These are phyloP conservation scores for Melanotaenia boesemani DNA, from an alignment of 2,797 vertebrate species.

Conservation along the genomic window DNA sequence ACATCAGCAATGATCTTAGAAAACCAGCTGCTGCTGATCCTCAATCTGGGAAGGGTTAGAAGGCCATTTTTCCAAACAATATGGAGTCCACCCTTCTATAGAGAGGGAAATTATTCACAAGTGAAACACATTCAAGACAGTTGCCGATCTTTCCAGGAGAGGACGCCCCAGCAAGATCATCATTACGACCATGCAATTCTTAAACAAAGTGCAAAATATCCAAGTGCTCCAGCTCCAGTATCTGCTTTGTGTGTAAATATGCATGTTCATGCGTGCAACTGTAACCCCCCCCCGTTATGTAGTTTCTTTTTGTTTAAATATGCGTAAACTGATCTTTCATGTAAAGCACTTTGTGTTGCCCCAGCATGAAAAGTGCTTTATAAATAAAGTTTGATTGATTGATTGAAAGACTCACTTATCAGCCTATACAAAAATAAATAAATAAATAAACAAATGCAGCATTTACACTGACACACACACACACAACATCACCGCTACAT, in stretches of 20 bases:
- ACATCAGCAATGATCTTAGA: too few species aligned
- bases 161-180: background rate
- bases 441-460: background rate
- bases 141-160: background rate
- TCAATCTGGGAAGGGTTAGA: background rate
- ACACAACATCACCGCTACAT: conserved; percentile 32
- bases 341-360: too few species aligned
- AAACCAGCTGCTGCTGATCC: too few species aligned
- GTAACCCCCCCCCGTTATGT: too few species aligned
- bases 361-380: too few species aligned
- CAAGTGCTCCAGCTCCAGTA: too few species aligned
- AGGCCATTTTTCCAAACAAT: background rate
- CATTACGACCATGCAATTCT: background rate
- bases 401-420: background rate
- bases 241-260: too few species aligned
- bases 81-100: background rate
- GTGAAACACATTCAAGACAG: background rate
- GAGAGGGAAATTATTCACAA: background rate
- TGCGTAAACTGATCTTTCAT: too few species aligned
- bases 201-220: too few species aligned
- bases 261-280: too few species aligned
- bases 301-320: too few species aligned
- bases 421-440: conserved; percentile 5
- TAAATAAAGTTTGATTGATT: too few species aligned
- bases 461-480: conserved; percentile 15